Conservation (phyloP, 2,888 invertebrate species). For the Teleogryllus oceanicus region DNA sequence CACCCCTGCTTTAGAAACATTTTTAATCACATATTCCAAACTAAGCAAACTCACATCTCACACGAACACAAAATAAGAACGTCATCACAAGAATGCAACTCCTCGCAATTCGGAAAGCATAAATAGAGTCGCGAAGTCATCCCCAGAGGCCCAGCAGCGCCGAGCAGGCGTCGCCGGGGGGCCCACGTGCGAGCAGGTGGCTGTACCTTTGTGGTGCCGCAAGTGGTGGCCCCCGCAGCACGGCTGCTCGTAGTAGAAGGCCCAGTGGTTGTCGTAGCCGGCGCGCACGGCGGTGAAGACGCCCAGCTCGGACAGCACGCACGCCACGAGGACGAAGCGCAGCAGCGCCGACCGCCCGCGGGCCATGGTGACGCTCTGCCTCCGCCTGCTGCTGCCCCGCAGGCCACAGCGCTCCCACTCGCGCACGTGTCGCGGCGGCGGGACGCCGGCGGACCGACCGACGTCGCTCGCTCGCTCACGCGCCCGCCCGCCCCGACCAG, state of each 20-base stretch:
- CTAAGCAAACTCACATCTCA: too few species aligned
- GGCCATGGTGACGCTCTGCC: background rate
- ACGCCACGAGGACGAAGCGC: conserved; percentile 31
- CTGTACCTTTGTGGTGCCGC: conserved; percentile 59
- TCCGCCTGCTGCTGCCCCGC: background rate
- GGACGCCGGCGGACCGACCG: background rate
- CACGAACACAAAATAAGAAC: too few species aligned
- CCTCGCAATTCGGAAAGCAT: too few species aligned
- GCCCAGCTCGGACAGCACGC: conserved; percentile 33
- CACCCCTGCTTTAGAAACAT: too few species aligned
- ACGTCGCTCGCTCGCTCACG: too few species aligned
- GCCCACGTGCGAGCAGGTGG: too few species aligned
- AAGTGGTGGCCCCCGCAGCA: conserved; percentile 60
- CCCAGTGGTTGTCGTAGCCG: conserved; percentile 62
- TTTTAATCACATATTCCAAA: too few species aligned
- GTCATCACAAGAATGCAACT: too few species aligned
- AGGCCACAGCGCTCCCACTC: background rate
- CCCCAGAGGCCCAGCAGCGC: too few species aligned
- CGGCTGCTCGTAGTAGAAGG: conserved; percentile 62
- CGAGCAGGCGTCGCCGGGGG: too few species aligned
- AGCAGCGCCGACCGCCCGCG: conserved; percentile 21
- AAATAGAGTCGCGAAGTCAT: too few species aligned
- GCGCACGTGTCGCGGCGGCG: background rate
- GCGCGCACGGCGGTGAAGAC: conserved; percentile 40
- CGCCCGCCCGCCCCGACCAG: too few species aligned